Conservation (phyloP, 2,888 invertebrate species). For the Hydriomena furcata region DNA sequence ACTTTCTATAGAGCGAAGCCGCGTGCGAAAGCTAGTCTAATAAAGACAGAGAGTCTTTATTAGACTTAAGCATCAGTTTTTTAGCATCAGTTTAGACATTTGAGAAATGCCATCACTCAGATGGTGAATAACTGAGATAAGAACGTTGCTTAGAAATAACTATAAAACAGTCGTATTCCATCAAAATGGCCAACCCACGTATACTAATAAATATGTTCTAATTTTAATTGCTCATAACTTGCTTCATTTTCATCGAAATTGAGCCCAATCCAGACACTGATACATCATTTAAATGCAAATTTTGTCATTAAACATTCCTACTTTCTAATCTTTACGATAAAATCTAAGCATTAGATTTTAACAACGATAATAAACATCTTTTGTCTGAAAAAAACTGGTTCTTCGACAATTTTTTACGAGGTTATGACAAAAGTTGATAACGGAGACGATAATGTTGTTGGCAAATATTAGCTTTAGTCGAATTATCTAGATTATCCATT, state of each 20-base stretch:
- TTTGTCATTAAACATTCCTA: conserved; percentile 29
- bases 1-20: too few species aligned
- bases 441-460: not conserved
- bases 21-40: too few species aligned
- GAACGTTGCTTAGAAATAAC: too few species aligned
- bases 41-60: too few species aligned
- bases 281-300: conserved; percentile 35
- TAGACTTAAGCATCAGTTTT: too few species aligned
- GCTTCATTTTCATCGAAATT: conserved; percentile 17
- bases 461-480: not conserved
- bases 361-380: conserved; percentile 23
- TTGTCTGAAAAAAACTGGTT: conserved; percentile 22
- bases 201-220: conserved; percentile 20
- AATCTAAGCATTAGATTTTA: conserved; percentile 27
- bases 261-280: conserved; percentile 15
- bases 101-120: too few species aligned
- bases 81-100: too few species aligned
- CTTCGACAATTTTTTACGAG: not conserved
- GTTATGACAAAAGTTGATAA: conserved; percentile 16
- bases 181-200: conserved; percentile 5
- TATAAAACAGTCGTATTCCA: conserved; percentile 16
- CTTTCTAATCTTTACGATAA: conserved; percentile 37
- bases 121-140: too few species aligned
- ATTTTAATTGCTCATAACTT: conserved; percentile 26
- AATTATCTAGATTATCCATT: not conserved